Evolutionary conservation across 2,113 vertebrate species (phyloP), one percentile per base, ranked within the genome.

Genomic region (Embiotoca jacksoni): DNA sequence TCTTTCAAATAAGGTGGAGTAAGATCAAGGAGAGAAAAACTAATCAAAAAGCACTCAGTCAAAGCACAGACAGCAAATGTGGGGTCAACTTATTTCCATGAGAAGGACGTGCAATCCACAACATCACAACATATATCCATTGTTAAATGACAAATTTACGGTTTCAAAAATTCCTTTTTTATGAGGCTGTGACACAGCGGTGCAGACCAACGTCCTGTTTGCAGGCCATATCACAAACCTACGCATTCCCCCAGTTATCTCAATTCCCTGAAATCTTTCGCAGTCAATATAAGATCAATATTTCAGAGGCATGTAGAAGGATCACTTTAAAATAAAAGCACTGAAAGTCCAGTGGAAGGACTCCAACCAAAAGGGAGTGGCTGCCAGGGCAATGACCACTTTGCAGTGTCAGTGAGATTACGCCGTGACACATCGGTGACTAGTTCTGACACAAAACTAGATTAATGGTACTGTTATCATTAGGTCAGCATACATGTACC

Each of bases 331-430:
- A 78, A 55, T 33, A 15, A 80, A 83, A 68, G 55, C 53, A 69
- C 57, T 50, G 3, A 68, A 23, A 75, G 69, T 88, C 71, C 58
- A 67, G 59, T 50, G 67, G n/a, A 76, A 56, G 36, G 75, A 72
- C 74, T 16, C 37, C 16, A 31, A 57, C 30, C 75, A n/a, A 81
- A 87, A 92, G 87, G 90, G 91, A 92, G 89, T 90, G 90, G 92
- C 91, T 87, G 78, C 78, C 70, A 65, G 53, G 64, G 72, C 72
- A 86, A 71, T 69, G 83, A 82, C 69, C 84, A 89, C 64, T 82
- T 74, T 89, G 84, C 83, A 88, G 75, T 53, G 72, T 68, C 39
- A 73, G 39, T 6, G n/a, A 67, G 57, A 65, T 86, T 14, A 59
- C 56, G 30, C 67, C 30, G 15, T 79, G 69, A 81, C 83, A 89